Evolutionary conservation across 2,888 invertebrate genomes (phyloP).

Genomic region (Thecocarcelia acutangulata): DNA sequence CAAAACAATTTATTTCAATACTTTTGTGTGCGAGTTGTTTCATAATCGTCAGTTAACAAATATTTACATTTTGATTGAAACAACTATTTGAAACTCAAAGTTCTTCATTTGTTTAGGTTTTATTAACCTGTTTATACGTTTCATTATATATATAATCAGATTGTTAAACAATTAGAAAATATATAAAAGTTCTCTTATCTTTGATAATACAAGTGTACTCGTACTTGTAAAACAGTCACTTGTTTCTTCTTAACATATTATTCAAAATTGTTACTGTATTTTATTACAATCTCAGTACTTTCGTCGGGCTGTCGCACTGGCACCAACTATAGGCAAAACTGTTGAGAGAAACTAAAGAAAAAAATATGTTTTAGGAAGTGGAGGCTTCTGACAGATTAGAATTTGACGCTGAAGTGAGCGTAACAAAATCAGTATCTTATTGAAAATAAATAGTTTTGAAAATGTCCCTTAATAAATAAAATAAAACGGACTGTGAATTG

Average conservation of each 20-base stretch:
- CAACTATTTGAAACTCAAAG: neutral
- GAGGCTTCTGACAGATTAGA: constrained; percentile 26
- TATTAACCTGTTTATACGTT: constrained; percentile 21
- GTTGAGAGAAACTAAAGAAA: neutral
- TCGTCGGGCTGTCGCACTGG: neutral
- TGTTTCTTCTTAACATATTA: constrained; percentile 14
- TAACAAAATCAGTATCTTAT: constrained; percentile 2
- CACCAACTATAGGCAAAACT: constrained; percentile 13
- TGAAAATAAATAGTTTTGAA: too few relatives aligned
- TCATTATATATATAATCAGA: constrained; percentile 41
- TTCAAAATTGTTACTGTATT: constrained; percentile 14
- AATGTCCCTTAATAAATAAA: too few relatives aligned
- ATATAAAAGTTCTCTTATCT: constrained; percentile 54
- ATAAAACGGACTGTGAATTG: neutral
- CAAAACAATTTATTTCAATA: neutral
- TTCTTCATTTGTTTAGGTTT: constrained; percentile 12
- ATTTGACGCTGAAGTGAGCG: constrained; percentile 41
- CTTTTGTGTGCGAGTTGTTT: neutral
- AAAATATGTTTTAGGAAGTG: neutral
- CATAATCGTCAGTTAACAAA: constrained; percentile 2
- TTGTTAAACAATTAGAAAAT: constrained; percentile 58
- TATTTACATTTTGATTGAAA: constrained; percentile 29
- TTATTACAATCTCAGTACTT: constrained; percentile 11
- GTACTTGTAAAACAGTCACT: constrained; percentile 21
- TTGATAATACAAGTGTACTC: constrained; percentile 1